These are phyloP conservation scores for Menura novaehollandiae DNA, from an alignment of 2,113 vertebrate species.

Conservation along the genomic window DNA sequence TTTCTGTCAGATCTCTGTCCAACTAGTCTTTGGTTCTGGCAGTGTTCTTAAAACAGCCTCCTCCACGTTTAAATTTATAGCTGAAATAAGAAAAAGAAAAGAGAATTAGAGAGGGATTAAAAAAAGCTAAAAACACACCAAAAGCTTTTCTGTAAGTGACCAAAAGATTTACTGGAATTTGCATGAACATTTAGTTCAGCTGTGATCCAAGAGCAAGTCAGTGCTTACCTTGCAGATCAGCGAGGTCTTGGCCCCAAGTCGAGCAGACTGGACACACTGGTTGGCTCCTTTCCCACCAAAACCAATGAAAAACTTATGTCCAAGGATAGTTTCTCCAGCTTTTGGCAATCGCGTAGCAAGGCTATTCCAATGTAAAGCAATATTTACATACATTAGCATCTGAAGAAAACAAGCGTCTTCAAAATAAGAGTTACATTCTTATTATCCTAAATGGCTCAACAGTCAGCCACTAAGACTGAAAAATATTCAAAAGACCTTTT, in stretches of 20 bases:
- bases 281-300: slow-evolving; percentile 98
- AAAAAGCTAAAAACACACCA: background rate
- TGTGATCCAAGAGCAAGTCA: background rate
- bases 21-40: slow-evolving; percentile 23
- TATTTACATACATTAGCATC: slow-evolving; percentile 14
- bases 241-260: slow-evolving; percentile 85
- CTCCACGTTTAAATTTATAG: background rate
- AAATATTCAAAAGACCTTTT: background rate
- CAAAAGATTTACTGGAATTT: background rate
- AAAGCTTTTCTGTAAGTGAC: background rate
- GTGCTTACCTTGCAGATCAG: slow-evolving; percentile 92
- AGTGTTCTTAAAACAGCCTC: slow-evolving; percentile 11
- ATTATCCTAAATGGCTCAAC: background rate
- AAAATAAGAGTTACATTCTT: background rate
- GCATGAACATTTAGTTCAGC: background rate
- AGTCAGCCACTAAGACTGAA: background rate
- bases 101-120: background rate
- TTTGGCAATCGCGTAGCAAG: slow-evolving; percentile 87
- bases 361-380: slow-evolving; percentile 70
- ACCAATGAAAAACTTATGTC: slow-evolving; percentile 91
- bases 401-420: background rate
- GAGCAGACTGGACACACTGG: slow-evolving; percentile 92
- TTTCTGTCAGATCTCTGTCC: slow-evolving; percentile 10
- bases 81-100: slow-evolving; percentile 1
- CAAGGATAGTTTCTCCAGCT: slow-evolving; percentile 93